Percentiles rank a stretch among this genome's conserved stretches.
phyloP scores from a whole-genome alignment of 2,888 invertebrate species.

The Anodontia alba region DNA sequence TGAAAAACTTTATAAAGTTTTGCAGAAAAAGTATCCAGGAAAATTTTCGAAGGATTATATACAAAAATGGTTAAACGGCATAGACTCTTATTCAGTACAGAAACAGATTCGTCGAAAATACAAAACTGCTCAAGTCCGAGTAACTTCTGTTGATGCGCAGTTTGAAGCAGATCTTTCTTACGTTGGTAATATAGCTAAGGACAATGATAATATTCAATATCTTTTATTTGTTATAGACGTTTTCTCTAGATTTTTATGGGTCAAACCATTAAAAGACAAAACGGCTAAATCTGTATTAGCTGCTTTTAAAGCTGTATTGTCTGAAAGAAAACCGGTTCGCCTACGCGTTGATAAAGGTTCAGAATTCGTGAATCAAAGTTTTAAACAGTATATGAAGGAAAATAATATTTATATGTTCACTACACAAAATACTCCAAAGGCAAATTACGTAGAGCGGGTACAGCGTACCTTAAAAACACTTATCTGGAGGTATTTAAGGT shows the following conservation, averaged over 20 bases:
- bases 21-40: background rate
- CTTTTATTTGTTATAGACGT: background rate
- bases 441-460: too few relatives aligned
- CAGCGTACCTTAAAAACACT: background rate
- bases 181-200: background rate
- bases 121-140: background rate
- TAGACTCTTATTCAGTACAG: background rate
- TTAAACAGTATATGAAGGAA: background rate
- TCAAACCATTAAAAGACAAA: background rate
- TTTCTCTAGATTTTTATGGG: background rate
- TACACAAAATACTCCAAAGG: slow-evolving; percentile 18
- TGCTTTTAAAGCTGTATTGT: background rate
- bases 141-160: background rate
- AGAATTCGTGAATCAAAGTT: background rate
- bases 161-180: background rate
- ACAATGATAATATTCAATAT: background rate
- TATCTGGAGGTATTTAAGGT: background rate
- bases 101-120: background rate
- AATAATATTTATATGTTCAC: background rate
- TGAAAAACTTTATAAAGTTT: background rate
- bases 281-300: background rate
- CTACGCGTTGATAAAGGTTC: background rate
- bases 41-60: background rate
- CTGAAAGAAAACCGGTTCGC: background rate
- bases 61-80: background rate